phyloP scores from a whole-genome alignment of 2,797 vertebrate genomes.

The Spondyliosoma cantharus region DNA sequence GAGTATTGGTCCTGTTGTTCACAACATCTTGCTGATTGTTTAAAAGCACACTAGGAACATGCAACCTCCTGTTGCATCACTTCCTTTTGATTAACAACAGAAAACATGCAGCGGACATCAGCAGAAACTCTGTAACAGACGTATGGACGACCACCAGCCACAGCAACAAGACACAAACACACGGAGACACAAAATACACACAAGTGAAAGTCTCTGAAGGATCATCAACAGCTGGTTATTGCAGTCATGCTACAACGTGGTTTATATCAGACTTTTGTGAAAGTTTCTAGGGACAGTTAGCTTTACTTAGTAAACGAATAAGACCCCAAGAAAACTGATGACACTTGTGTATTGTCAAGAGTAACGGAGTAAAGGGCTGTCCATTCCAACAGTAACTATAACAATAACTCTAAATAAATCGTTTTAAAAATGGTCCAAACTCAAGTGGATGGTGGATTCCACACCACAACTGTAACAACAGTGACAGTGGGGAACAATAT shows the following conservation, averaged over 20 bases:
- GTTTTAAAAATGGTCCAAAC: too few species aligned
- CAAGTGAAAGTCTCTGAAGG: conserved; percentile 31
- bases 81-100: conserved; percentile 37
- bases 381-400: too few species aligned
- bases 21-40: conserved; percentile 4
- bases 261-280: not conserved
- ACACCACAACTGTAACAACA: too few species aligned
- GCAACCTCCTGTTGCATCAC: conserved; percentile 54
- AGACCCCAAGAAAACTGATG: not conserved
- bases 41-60: conserved; percentile 33
- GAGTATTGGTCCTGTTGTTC: not conserved
- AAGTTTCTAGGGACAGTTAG: not conserved
- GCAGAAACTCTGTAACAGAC: conserved; percentile 9
- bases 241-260: not conserved
- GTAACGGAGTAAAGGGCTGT: not conserved
- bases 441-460: too few species aligned
- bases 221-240: conserved; percentile 13
- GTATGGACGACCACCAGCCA: conserved; percentile 5
- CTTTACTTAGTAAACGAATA: not conserved
- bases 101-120: conserved; percentile 52
- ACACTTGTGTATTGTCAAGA: not conserved
- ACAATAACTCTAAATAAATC: too few species aligned
- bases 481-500: too few species aligned
- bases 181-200: conserved; percentile 11
- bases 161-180: conserved; percentile 37